These are phyloP conservation scores for Epirrhoe alternata DNA, from an alignment of 2,888 invertebrate genomes.

Conservation along the genomic window DNA sequence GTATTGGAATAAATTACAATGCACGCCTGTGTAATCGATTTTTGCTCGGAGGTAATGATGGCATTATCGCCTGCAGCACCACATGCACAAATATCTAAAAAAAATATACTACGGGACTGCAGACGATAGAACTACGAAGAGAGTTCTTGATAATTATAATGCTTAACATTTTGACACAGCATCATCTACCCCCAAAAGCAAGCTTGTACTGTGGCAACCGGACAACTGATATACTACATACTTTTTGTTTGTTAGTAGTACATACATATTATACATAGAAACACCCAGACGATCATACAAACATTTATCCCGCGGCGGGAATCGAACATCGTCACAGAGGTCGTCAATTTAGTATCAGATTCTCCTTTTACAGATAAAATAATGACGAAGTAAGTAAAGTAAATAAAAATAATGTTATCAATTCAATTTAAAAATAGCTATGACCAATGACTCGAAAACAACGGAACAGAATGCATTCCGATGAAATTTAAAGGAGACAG, in stretches of 20 bases:
- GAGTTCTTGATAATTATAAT: too few relatives aligned
- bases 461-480: too few relatives aligned
- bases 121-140: background rate
- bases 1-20: constrained; percentile 44
- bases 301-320: too few relatives aligned
- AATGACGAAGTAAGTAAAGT: constrained; percentile 9
- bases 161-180: too few relatives aligned
- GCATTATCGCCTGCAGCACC: background rate
- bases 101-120: background rate
- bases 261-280: too few relatives aligned
- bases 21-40: constrained; percentile 38
- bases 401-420: background rate
- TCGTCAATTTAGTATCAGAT: constrained; percentile 4
- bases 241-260: too few relatives aligned
- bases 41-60: constrained; percentile 23
- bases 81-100: background rate
- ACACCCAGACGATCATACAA: too few relatives aligned
- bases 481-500: too few relatives aligned
- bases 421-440: constrained; percentile 4
- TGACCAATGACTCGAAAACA: background rate
- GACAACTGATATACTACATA: too few relatives aligned
- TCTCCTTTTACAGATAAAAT: background rate
- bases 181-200: too few relatives aligned
- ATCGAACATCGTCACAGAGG: too few relatives aligned
- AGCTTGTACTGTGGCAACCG: too few relatives aligned